Evolutionary conservation across 2,888 invertebrate genomes (phyloP).

Genomic region (Tetranychus truncatus): DNA sequence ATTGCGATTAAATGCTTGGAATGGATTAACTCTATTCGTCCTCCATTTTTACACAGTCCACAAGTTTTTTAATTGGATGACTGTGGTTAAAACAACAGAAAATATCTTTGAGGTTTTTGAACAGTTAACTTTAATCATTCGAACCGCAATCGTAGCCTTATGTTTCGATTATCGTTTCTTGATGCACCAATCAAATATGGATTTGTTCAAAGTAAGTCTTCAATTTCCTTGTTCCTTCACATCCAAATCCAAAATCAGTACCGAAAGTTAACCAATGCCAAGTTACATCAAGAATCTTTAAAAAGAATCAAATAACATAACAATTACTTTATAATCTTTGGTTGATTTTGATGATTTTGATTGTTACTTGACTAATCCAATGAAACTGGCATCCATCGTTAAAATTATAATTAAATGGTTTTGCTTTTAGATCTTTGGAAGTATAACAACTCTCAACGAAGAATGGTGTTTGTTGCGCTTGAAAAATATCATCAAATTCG

Average conservation of each 20-base stretch:
- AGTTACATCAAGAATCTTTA: too few relatives aligned
- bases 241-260: too few relatives aligned
- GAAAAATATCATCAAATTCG: neutral
- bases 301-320: too few relatives aligned
- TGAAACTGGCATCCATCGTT: neutral
- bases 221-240: too few relatives aligned
- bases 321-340: too few relatives aligned
- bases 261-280: too few relatives aligned
- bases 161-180: constrained; percentile 14
- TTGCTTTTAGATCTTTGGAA: neutral
- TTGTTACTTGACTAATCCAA: neutral
- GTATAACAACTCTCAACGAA: neutral
- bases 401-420: neutral
- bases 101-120: constrained; percentile 12
- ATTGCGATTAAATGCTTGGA: constrained; percentile 13
- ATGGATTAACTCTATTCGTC: constrained; percentile 13
- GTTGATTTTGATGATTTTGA: too few relatives aligned
- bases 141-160: constrained; percentile 8
- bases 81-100: constrained; percentile 5
- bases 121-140: constrained; percentile 12
- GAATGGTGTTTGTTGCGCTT: neutral
- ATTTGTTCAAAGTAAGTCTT: constrained; percentile 11
- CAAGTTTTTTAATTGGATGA: constrained; percentile 13
- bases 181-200: neutral
- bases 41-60: constrained; percentile 14